phyloP scores from a whole-genome alignment of 2,113 vertebrate species.

The Dicaeum eximium region DNA sequence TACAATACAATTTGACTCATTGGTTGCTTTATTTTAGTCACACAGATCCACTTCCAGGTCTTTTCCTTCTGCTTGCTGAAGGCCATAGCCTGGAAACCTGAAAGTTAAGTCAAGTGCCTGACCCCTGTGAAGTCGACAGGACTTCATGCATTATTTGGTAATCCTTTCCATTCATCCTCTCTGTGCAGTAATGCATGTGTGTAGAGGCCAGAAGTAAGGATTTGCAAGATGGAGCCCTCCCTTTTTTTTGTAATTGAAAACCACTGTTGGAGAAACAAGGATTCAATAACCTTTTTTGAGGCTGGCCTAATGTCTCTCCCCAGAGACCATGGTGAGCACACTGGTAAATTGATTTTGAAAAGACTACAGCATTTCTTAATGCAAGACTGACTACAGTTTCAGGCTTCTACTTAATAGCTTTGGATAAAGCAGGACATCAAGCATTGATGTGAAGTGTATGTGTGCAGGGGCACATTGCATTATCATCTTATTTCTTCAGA shows the following conservation, averaged over 20 bases:
- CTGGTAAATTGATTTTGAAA: constrained; percentile 48
- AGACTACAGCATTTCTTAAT: constrained; percentile 18
- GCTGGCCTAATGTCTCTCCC: constrained; percentile 20
- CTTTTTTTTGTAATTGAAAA: constrained; percentile 51
- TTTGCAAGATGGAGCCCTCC: not conserved
- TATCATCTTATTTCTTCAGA: not conserved
- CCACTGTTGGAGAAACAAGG: constrained; percentile 6
- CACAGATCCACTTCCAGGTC: not conserved
- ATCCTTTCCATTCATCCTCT: not conserved
- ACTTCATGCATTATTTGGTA: not conserved
- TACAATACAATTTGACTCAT: not conserved
- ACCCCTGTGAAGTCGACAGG: not conserved
- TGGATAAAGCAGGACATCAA: not conserved
- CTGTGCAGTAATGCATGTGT: not conserved
- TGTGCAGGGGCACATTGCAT: not conserved
- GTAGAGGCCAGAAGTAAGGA: not conserved
- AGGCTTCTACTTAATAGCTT: constrained; percentile 12
- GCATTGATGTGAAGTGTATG: not conserved
- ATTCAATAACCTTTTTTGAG: constrained; percentile 31
- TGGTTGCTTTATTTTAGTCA: not conserved
- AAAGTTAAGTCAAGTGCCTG: not conserved
- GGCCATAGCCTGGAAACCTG: not conserved
- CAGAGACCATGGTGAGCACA: not conserved
- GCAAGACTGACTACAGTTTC: constrained; percentile 27
- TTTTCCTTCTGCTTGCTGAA: not conserved